These are phyloP conservation scores for Meiosimyza decipiens DNA, from an alignment of 2,888 invertebrate genomes.

Conservation along the genomic window DNA sequence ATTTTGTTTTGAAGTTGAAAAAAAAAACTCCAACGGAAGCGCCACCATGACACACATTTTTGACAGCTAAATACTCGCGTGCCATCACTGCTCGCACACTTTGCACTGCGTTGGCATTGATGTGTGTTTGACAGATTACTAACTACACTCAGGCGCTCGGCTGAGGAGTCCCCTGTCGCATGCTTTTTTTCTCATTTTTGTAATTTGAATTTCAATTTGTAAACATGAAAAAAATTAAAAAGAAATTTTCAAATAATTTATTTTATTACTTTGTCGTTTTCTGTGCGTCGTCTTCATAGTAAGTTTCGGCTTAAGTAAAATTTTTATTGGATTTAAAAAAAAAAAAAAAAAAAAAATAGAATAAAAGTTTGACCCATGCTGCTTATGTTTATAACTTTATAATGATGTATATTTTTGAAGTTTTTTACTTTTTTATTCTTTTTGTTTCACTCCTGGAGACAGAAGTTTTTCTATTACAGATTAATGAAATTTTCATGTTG, in stretches of 20 bases:
- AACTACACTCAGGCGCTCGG: no score
- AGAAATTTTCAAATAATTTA: not conserved
- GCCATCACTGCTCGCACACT: no score
- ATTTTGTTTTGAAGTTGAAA: no score
- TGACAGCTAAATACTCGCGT: no score
- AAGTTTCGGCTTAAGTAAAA: constrained; percentile 4
- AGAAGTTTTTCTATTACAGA: constrained; percentile 60
- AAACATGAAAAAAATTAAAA: not conserved
- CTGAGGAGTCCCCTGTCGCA: not conserved
- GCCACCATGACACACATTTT: no score
- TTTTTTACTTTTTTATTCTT: constrained; percentile 1
- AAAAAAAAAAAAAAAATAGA: constrained; percentile 35
- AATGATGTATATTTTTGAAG: not conserved
- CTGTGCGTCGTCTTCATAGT: no score
- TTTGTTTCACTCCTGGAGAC: constrained; percentile 4
- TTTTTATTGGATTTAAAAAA: constrained; percentile 37
- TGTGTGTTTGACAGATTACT: no score
- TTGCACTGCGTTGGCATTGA: no score
- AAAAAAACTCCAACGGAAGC: no score
- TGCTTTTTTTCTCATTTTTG: not conserved
- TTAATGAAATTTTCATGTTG: constrained; percentile 57
- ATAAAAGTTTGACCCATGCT: constrained; percentile 1
- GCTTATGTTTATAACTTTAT: not conserved
- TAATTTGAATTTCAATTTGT: constrained; percentile 2
- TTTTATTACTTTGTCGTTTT: no score